These are phyloP conservation scores for Sebastolobus altivelis DNA, from an alignment of 2,797 vertebrate genomes.

Conservation along the genomic window DNA sequence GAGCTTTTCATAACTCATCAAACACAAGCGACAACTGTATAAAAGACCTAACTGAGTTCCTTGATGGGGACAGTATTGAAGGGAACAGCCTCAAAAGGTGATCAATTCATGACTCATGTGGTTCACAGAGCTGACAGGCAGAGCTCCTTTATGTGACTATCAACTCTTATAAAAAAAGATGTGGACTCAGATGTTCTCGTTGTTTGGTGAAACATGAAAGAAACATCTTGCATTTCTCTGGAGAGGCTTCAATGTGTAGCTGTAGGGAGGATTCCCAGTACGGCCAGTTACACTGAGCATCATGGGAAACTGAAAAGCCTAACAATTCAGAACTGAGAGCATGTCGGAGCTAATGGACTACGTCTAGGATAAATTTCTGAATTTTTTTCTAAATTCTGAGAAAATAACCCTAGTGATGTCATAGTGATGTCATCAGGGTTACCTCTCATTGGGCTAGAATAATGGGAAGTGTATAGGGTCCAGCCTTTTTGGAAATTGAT, in stretches of 20 bases:
- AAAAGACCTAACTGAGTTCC: not conserved
- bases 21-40: not conserved
- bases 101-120: not conserved
- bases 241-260: not conserved
- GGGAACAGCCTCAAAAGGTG: not conserved
- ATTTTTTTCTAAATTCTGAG: no score
- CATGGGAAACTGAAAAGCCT: not conserved
- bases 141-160: not conserved
- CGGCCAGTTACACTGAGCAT: not conserved
- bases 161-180: not conserved
- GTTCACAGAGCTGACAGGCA: not conserved
- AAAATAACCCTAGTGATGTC: no score
- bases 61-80: not conserved
- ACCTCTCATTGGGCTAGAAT: not conserved
- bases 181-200: not conserved
- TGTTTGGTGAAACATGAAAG: not conserved
- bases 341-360: not conserved
- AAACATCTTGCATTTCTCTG: not conserved
- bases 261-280: not conserved
- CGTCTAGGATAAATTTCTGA: not conserved
- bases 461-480: not conserved
- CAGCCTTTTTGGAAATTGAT: not conserved
- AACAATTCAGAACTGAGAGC: not conserved
- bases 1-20: not conserved
- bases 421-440: not conserved